A percentile compares a stretch with the other conserved stretches of the same genome.
These are phyloP conservation scores for Telenomus remus DNA, from an alignment of 1,140 invertebrate species.

Conservation along the genomic window DNA sequence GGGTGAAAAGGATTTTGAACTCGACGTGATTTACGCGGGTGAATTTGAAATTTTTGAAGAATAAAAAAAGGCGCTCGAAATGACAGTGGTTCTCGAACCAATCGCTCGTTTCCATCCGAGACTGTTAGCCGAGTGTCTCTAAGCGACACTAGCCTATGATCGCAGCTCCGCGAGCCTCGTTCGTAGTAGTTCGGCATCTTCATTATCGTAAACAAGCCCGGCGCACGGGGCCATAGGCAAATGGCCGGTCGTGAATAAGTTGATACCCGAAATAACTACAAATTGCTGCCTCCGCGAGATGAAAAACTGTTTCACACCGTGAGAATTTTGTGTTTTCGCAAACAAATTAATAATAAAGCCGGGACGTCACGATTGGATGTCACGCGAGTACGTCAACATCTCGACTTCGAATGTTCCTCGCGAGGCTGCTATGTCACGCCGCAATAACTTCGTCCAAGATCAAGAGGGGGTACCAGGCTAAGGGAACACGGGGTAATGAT, in stretches of 20 bases:
- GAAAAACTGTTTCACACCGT: neutral
- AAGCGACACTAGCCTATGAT: conserved; percentile 34
- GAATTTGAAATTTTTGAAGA: no score
- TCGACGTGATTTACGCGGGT: no score
- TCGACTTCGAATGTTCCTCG: conserved; percentile 10
- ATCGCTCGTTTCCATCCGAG: conserved; percentile 21
- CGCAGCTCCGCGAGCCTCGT: conserved; percentile 22
- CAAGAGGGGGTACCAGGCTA: conserved; percentile 4
- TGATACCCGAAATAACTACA: conserved; percentile 28
- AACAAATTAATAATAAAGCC: conserved; percentile 38
- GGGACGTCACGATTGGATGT: conserved; percentile 24
- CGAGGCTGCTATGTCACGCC: conserved; percentile 1
- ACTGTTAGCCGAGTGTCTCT: conserved; percentile 24
- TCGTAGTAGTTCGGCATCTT: conserved; percentile 53
- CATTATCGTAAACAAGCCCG: conserved; percentile 50
- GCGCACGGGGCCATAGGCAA: conserved; percentile 30
- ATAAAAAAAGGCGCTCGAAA: no score
- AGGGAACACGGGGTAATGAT: conserved; percentile 11
- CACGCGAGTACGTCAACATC: conserved; percentile 28
- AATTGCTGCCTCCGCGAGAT: conserved; percentile 25
- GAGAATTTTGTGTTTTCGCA: conserved; percentile 26
- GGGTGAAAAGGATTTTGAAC: no score
- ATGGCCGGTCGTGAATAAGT: conserved; percentile 1
- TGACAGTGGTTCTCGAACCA: conserved; percentile 17
- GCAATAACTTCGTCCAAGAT: no score